Base-by-base conservation (phyloP, 23 tunicate genomes). In the Trididemnum clinides region DNA sequence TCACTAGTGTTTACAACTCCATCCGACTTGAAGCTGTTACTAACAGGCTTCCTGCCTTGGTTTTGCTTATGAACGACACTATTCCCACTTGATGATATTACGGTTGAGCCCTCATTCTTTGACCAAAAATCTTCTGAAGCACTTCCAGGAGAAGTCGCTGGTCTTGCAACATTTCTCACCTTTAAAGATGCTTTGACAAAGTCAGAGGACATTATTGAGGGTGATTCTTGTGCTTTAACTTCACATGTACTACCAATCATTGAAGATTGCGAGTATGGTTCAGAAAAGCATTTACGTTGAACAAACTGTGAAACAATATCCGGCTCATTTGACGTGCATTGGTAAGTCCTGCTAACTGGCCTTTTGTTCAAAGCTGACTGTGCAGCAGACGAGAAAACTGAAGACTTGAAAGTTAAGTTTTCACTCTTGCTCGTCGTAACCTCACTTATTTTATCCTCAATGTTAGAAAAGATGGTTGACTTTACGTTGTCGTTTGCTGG, bases 201-300 rank as follows among this genome's bases (percentile, higher is more conserved):
- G 6, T 38, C 80, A 10, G 80, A 73, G 2, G 80, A 73, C 80
- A 73, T 73, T 2, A 73, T 36, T 19, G 33, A 5, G 28, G 57
- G 26, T 7, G 23, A 7, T 18, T 23, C 57, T 1, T 73, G 7
- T 12, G 28, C 28, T 10, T 37, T 23, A 12, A 73, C 57, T 5
- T 73, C 80, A 23, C 80, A 73, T 3, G 57, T 2, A 73, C 80
- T 73, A 2, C 80, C 80, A 19, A 2, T 73, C 80, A 73, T 73
- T 19, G 28, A 5, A 18, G 80, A 38, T 19, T 39, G 57, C 3
- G 54, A 12, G 25, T 36, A 73, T 20, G 31, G 3, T 28, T 73
- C 57, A 36, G 29, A 7, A n/a, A 27, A 73, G 1, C n/a, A 19
- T 37, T 37, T 36, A 20, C 57, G 54, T 4, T 39, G 25, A 36